phyloP scores from a whole-genome alignment of 2,888 invertebrate genomes.

The Hirtodrosophila trivittata region DNA sequence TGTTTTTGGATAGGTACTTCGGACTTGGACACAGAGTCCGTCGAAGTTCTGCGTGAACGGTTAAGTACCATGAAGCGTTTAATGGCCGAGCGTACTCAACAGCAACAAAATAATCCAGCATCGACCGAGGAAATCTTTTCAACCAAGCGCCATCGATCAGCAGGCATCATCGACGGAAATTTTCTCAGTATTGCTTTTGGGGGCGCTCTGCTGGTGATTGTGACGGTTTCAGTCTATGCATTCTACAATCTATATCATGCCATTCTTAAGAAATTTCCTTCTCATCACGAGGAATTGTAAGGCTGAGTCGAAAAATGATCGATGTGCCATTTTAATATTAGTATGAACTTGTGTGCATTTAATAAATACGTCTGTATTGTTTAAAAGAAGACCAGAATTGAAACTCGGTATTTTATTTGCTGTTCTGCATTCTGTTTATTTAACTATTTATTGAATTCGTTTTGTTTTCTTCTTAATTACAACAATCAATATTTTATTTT shows the following conservation, averaged over 20 bases:
- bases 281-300: slow-evolving; percentile 92
- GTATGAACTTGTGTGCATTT: slow-evolving; percentile 45
- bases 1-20: slow-evolving; percentile 71
- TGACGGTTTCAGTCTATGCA: slow-evolving; percentile 92
- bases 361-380: slow-evolving; percentile 8
- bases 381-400: slow-evolving; percentile 22
- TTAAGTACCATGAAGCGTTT: slow-evolving; percentile 91
- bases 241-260: slow-evolving; percentile 93
- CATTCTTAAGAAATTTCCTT: slow-evolving; percentile 92
- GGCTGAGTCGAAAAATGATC: slow-evolving; percentile 9
- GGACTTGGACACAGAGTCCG: slow-evolving; percentile 87
- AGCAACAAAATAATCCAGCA: slow-evolving; percentile 81
- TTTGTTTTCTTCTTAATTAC: slow-evolving; percentile 45
- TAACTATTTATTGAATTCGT: slow-evolving; percentile 68
- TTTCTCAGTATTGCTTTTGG: slow-evolving; percentile 93
- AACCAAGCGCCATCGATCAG: slow-evolving; percentile 81
- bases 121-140: slow-evolving; percentile 83
- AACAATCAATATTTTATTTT: slow-evolving; percentile 40
- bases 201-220: slow-evolving; percentile 90
- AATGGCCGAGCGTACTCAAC: slow-evolving; percentile 89
- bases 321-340: slow-evolving; percentile 24
- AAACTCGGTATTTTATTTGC: slow-evolving; percentile 44
- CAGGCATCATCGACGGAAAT: slow-evolving; percentile 90
- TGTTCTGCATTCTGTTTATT: slow-evolving; percentile 71
- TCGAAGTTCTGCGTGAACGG: slow-evolving; percentile 91